These are phyloP conservation scores for Schrankia costaestrigalis DNA, from an alignment of 2,888 invertebrate genomes.

Conservation along the genomic window DNA sequence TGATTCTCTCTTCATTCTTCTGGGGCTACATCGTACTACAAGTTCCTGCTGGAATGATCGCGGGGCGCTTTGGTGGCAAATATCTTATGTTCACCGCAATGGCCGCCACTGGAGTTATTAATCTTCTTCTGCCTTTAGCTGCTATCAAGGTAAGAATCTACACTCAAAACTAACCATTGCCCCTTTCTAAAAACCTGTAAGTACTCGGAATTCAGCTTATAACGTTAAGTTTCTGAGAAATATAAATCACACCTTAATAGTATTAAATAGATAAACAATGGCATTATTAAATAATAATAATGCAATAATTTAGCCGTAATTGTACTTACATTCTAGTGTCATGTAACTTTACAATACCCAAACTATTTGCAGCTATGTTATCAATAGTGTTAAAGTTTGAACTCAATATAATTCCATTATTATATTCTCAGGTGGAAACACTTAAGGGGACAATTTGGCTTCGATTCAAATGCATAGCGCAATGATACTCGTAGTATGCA, in stretches of 20 bases:
- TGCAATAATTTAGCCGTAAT: no score
- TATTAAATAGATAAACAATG: no score
- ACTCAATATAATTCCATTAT: background rate
- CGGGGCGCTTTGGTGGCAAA: conserved; percentile 89
- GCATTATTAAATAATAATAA: no score
- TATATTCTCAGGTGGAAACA: conserved; percentile 3
- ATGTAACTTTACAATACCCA: no score
- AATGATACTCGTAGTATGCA: background rate
- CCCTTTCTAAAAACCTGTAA: no score
- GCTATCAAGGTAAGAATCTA: conserved; percentile 46
- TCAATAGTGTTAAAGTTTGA: background rate
- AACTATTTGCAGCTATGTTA: no score
- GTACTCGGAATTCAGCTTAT: no score
- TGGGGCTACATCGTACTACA: conserved; percentile 90
- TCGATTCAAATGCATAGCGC: conserved; percentile 1
- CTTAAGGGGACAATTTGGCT: conserved; percentile 4
- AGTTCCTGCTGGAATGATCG: conserved; percentile 86
- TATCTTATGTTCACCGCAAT: conserved; percentile 78
- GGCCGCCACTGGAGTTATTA: conserved; percentile 56
- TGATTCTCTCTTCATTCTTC: conserved; percentile 88
- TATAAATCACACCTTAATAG: no score
- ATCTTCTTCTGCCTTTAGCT: conserved; percentile 58
- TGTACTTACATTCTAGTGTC: no score
- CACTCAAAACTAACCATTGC: no score
- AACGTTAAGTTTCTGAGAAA: no score